Evolutionary conservation across 1,140 invertebrate species (phyloP), one percentile per base, ranked within the genome.

Genomic region (Dreissena polymorpha): DNA sequence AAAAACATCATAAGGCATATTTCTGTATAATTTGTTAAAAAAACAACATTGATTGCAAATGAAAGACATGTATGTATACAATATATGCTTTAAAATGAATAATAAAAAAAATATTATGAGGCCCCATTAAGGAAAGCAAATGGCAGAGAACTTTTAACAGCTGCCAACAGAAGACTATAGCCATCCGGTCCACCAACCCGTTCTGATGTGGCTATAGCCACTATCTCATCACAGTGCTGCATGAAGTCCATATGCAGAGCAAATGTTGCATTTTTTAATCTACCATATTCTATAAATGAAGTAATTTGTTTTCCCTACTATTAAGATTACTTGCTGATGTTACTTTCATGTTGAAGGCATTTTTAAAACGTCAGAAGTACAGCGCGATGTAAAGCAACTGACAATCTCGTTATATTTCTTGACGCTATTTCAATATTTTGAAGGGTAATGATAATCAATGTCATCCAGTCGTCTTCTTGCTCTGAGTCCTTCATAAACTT

Each of bases 401-500:
- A 29, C 0, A 83, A 2, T 49, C 80, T 49, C 27, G 50, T 29
- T 12, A 83, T 83, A 50, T 83, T 49, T 21, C 16, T 68, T 21
- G 80, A 65, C 16, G 80, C 80, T 12, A 29, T 70, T 50, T 83
- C 71, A 75, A 75, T 83, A 69, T 83, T 55, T 64, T 75, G 16
- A 6, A 60, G 39, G 8, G 39, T 39, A 39, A 39, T 2, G 8
- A 39, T 39, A 39, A 39, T 2, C 2, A 39, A 8, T 8, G 2
- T 39, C 39, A 60, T 60, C 21, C 21, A 16, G n/a, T 14, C 51
- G 7, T 72, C 70, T 51, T 72, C 14, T 21, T 53, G 51, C n/a
- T 72, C 49, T 2, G 51, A 49, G 55, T 72, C 49, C 25, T 13
- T 18, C 70, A 72, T 72, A 18, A n/a, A 72, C 53, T 72, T 72